These are phyloP conservation scores for Myiozetetes cayanensis DNA, from an alignment of 2,113 vertebrate genomes.

Conservation along the genomic window DNA sequence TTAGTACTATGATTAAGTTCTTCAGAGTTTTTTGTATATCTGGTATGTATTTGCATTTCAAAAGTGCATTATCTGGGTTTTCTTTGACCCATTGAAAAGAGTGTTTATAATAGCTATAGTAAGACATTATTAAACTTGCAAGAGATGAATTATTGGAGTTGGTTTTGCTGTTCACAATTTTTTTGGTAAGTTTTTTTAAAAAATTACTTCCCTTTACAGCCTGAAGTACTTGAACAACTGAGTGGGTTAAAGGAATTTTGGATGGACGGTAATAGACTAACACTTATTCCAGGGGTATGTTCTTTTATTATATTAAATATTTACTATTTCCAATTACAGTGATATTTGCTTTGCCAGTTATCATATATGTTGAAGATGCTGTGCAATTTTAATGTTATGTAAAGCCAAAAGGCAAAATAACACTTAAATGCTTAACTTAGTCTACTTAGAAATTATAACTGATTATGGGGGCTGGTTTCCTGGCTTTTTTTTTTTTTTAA, in stretches of 20 bases:
- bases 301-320: not conserved
- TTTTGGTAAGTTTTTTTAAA: not conserved
- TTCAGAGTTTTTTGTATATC: not conserved
- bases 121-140: not conserved
- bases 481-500: not conserved
- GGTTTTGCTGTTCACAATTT: not conserved
- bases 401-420: not conserved
- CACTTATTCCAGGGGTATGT: conserved; percentile 94
- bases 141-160: not conserved
- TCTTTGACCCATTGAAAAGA: not conserved
- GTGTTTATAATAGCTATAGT: not conserved
- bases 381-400: not conserved
- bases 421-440: not conserved
- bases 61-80: not conserved
- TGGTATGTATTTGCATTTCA: not conserved
- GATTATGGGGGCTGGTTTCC: not conserved
- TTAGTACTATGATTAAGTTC: not conserved
- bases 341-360: not conserved
- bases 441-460: not conserved
- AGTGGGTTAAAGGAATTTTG: conserved; percentile 95
- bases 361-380: not conserved
- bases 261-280: conserved; percentile 96
- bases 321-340: not conserved
- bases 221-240: conserved; percentile 97
- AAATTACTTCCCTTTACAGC: conserved; percentile 71